These are phyloP conservation scores for Octopus sinensis DNA, from an alignment of 1,140 invertebrate species.

Conservation along the genomic window DNA sequence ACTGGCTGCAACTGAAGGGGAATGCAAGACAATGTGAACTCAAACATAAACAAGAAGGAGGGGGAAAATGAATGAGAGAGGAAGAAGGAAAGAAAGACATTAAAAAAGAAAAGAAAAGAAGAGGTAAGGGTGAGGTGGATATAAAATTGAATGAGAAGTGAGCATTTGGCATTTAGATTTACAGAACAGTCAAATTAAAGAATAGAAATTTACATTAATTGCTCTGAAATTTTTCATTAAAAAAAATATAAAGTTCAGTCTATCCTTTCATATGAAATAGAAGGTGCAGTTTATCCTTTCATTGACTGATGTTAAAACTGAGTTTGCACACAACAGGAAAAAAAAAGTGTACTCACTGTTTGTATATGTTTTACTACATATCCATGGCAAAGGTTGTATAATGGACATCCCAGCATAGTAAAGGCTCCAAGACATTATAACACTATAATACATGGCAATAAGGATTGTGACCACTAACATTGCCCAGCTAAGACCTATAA, in stretches of 20 bases:
- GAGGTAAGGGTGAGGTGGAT: neutral
- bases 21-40: no score
- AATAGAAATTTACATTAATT: no score
- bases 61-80: neutral
- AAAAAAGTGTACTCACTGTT: neutral
- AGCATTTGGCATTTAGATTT: neutral
- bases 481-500: conserved; percentile 86
- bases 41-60: neutral
- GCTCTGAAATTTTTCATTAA: no score
- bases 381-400: conserved; percentile 77
- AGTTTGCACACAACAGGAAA: neutral
- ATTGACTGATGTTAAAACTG: no score
- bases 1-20: no score
- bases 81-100: neutral
- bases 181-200: no score
- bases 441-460: conserved; percentile 96
- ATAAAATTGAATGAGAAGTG: neutral
- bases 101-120: neutral
- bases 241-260: no score
- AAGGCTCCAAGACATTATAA: conserved; percentile 93
- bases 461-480: conserved; percentile 91
- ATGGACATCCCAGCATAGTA: conserved; percentile 73
- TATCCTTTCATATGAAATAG: no score
- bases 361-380: conserved; percentile 55
- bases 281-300: no score